Evolutionary conservation across 2,113 vertebrate genomes (phyloP).

Genomic region (Nothocercus nigrocapillus): DNA sequence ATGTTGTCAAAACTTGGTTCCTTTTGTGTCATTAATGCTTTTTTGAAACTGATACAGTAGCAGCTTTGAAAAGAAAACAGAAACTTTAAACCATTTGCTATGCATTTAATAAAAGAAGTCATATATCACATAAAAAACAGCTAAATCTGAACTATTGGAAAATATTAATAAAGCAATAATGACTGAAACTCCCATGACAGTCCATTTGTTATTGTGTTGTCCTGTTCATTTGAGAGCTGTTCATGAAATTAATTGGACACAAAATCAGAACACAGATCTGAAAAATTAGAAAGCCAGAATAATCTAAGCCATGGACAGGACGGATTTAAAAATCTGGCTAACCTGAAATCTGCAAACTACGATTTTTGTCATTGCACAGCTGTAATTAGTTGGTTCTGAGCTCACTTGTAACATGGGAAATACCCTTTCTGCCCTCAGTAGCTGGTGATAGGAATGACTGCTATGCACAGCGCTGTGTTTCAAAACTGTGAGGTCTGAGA

Average conservation of each 20-base stretch:
- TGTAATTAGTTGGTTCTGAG: constrained; percentile 62
- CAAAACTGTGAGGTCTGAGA: neutral
- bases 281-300: constrained; percentile 31
- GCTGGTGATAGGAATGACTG: neutral
- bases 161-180: neutral
- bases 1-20: neutral
- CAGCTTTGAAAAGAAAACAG: constrained; percentile 4
- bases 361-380: constrained; percentile 32
- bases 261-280: constrained; percentile 25
- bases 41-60: neutral
- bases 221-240: neutral
- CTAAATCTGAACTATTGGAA: neutral
- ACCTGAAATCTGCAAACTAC: constrained; percentile 11
- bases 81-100: neutral
- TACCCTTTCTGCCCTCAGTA: constrained; percentile 9
- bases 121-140: neutral
- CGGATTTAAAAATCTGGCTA: constrained; percentile 3
- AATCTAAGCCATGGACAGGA: neutral
- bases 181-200: neutral
- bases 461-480: neutral
- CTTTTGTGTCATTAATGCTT: neutral
- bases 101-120: neutral
- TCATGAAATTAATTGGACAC: constrained; percentile 47
- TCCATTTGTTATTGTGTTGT: neutral
- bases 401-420: neutral